Evolutionary conservation across 2,113 vertebrate genomes (phyloP).

Genomic region (Dermatemys mawii): DNA sequence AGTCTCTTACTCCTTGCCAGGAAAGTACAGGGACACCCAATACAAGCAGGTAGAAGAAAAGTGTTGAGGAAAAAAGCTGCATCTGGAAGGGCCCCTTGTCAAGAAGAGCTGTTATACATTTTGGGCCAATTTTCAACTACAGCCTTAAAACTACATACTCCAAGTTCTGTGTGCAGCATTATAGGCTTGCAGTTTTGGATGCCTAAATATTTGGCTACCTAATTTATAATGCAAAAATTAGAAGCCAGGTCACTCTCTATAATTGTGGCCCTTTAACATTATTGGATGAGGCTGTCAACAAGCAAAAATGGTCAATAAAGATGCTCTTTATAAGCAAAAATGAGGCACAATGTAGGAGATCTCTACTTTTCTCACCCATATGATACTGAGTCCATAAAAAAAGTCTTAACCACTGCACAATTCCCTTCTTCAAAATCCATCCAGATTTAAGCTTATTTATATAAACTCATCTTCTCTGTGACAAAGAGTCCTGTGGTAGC

Average conservation of each 20-base stretch:
- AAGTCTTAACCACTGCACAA: background rate
- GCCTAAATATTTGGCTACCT: background rate
- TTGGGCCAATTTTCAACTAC: conserved; percentile 12
- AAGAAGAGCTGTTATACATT: background rate
- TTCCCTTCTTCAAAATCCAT: background rate
- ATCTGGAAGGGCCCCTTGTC: conserved; percentile 16
- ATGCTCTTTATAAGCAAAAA: background rate
- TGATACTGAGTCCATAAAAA: background rate
- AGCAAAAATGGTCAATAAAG: background rate
- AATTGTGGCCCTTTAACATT: background rate
- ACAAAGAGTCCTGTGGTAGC: no score
- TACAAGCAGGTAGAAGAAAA: conserved; percentile 17
- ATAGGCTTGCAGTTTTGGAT: conserved; percentile 5
- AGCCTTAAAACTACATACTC: background rate
- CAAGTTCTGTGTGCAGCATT: background rate
- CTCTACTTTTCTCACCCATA: background rate
- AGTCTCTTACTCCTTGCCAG: background rate
- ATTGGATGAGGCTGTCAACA: background rate
- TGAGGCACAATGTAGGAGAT: background rate
- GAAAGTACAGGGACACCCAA: background rate
- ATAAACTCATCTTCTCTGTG: no score
- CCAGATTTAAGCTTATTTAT: background rate
- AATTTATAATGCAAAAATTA: conserved; percentile 33
- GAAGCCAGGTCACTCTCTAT: conserved; percentile 23
- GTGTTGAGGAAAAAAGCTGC: background rate